Evolutionary conservation across 2,113 vertebrate species (phyloP).

Genomic region (Dolichotis patagonum): DNA sequence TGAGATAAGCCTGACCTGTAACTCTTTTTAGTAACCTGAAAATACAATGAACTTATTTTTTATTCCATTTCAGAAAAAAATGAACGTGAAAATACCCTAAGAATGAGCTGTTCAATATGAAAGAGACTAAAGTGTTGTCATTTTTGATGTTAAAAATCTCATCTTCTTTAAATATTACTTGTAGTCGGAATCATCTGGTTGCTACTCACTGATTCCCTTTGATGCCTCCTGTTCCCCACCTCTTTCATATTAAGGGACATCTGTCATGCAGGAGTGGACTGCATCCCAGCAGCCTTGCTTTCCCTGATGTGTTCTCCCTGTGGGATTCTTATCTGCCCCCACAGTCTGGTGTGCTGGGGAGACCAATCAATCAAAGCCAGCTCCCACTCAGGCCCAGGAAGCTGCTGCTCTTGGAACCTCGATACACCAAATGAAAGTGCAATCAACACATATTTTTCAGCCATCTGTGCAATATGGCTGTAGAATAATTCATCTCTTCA

Average conservation of each 20-base stretch:
- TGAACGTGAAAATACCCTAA: neutral
- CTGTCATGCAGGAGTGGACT: slow-evolving; percentile 1
- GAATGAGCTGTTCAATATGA: neutral
- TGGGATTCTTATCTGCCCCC: slow-evolving; percentile 8
- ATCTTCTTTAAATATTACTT: neutral
- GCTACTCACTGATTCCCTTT: neutral
- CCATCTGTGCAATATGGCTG: slow-evolving; percentile 58
- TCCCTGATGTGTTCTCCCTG: slow-evolving; percentile 28
- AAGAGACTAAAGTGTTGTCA: neutral
- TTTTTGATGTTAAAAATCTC: slow-evolving; percentile 49
- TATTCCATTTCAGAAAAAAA: neutral
- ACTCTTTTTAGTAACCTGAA: neutral
- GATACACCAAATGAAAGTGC: neutral
- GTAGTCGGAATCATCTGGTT: slow-evolving; percentile 8
- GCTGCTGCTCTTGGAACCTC: neutral
- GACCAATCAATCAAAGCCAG: slow-evolving; percentile 44
- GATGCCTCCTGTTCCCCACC: neutral
- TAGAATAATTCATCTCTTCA: neutral
- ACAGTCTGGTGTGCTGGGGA: slow-evolving; percentile 39
- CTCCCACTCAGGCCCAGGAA: neutral
- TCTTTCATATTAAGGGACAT: slow-evolving; percentile 50
- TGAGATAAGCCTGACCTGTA: slow-evolving; percentile 31
- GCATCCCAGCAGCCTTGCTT: neutral
- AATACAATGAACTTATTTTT: neutral
- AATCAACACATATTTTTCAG: slow-evolving; percentile 1